Conservation (phyloP, 2,888 invertebrate genomes). For the Calliphora vomitoria region DNA sequence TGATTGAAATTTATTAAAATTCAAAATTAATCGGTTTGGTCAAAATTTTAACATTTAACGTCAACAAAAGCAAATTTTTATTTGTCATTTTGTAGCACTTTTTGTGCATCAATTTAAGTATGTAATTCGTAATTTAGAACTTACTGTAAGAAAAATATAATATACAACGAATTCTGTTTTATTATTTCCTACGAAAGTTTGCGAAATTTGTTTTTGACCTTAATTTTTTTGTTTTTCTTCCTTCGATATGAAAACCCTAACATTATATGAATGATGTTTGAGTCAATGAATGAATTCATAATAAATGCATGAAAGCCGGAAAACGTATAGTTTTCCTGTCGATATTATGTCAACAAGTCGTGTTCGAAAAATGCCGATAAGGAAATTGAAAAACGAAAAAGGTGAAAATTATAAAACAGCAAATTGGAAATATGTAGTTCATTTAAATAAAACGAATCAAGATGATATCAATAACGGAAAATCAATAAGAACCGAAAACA, state of each 20-base stretch:
- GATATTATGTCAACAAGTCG: conserved; percentile 82
- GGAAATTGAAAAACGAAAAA: conserved; percentile 47
- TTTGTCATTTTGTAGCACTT: too few species aligned
- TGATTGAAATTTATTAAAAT: too few species aligned
- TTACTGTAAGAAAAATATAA: too few species aligned
- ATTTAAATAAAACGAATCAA: conserved; percentile 18
- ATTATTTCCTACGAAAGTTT: too few species aligned
- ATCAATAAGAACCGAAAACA: conserved; percentile 15
- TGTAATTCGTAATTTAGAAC: too few species aligned
- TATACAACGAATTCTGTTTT: too few species aligned
- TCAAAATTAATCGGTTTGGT: too few species aligned
- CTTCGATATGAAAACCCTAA: not conserved
- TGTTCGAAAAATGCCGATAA: conserved; percentile 59
- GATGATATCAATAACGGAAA: conserved; percentile 10
- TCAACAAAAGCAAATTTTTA: too few species aligned
- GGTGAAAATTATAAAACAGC: not conserved
- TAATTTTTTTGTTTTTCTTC: not conserved
- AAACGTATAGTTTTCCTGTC: conserved; percentile 80
- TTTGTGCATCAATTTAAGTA: too few species aligned
- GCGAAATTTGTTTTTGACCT: not conserved
- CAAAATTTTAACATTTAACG: too few species aligned
- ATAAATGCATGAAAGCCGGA: conserved; percentile 74
- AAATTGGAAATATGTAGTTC: not conserved
- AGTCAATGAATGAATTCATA: conserved; percentile 69
- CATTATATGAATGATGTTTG: not conserved